Base-by-base conservation (phyloP, 2,797 vertebrate species). In the Synanceia verrucosa region DNA sequence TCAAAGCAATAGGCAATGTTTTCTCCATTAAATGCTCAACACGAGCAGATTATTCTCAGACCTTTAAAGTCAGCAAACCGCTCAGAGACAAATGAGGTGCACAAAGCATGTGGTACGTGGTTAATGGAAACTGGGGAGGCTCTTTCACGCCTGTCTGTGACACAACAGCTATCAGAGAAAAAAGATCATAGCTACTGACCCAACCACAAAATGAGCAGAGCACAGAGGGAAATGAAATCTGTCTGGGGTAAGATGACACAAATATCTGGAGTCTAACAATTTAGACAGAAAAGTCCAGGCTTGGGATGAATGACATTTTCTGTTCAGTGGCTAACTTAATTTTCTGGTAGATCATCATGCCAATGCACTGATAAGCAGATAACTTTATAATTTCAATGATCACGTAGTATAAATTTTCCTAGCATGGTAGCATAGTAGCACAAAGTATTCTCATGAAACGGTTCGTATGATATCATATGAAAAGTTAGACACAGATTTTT, bases 111-210 rank as follows among this genome's bases (percentile, higher is more conserved):
- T 28, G 37, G 41, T 56, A 37, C 19, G 19, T 52, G 55, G 56
- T 28, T 70, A 80, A 79, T 74, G 59, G 55, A 79, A 78, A 63
- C 67, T 70, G 26, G 47, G 75, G 65, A 82, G 68, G 55, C 41
- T 68, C 63, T 62, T 76, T 83, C 43, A 59, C 26, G 23, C 37
- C 34, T 51, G 24, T 65, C 44, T 18, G 60, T 63, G 64, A 77
- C 63, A 71, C 63, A 87, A 84, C 71, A 75, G 46, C 46, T 9
- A 12, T 70, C 46, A 44, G 65, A 19, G n/a, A 63, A 60, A 70
- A 74, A 64, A 73, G 21, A 73, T 62, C 65, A 62, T 14, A 67
- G 50, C 43, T 55, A 21, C 48, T 69, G 52, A 77, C 66, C 37
- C 18, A 21, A 59, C 41, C 62, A 55, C 62, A 76, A 47, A 75